Conservation (phyloP, 1,140 invertebrate genomes). For the Meloidogyne exigua region DNA sequence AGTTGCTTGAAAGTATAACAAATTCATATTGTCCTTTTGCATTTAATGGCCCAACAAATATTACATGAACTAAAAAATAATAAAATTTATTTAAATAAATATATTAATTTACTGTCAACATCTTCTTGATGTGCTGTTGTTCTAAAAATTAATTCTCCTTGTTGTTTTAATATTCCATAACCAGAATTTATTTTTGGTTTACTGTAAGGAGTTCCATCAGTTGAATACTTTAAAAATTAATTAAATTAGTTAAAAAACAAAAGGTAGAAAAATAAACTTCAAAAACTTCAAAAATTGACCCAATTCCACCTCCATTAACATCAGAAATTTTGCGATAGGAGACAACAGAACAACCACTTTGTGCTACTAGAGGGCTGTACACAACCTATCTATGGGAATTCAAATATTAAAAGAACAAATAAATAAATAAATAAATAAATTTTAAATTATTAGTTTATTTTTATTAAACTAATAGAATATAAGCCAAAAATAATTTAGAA, state of each 20-base stretch:
- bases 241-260: not conserved
- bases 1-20: slow-evolving; percentile 45
- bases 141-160: slow-evolving; percentile 61
- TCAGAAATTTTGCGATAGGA: slow-evolving; percentile 60
- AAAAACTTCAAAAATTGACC: slow-evolving; percentile 62
- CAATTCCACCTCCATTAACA: slow-evolving; percentile 57
- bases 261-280: slow-evolving; percentile 30
- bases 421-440: not conserved
- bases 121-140: slow-evolving; percentile 63
- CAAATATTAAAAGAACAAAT: not conserved
- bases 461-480: too few species aligned
- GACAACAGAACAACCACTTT: slow-evolving; percentile 60
- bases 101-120: slow-evolving; percentile 49
- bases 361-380: slow-evolving; percentile 58
- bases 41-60: slow-evolving; percentile 51
- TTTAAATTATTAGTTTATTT: too few species aligned
- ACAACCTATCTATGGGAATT: slow-evolving; percentile 42
- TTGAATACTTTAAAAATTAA: slow-evolving; percentile 47
- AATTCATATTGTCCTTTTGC: slow-evolving; percentile 50
- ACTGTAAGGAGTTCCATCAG: slow-evolving; percentile 62
- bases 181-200: slow-evolving; percentile 63
- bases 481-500: too few species aligned
- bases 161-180: slow-evolving; percentile 59
- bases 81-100: not conserved
- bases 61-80: slow-evolving; percentile 49